Conservation (phyloP, 2,113 vertebrate genomes). For the Nyctereutes procyonoides region DNA sequence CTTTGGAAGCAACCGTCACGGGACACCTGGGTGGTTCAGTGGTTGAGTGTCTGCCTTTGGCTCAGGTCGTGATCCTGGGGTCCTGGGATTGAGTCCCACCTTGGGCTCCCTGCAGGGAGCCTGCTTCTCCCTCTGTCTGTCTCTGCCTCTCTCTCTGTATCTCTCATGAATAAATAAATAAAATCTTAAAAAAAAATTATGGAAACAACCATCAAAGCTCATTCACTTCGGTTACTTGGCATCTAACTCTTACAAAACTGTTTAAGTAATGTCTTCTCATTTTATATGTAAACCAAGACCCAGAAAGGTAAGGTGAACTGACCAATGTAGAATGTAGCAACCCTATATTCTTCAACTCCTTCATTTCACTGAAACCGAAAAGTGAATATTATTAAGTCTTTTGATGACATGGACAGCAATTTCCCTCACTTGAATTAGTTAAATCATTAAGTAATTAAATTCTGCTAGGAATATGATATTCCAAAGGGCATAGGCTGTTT, state of each 20-base stretch:
- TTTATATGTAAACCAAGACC: neutral
- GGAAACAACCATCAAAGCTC: neutral
- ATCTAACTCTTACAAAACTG: neutral
- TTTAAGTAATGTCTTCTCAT: neutral
- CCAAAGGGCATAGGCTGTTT: neutral
- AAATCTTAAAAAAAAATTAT: no score
- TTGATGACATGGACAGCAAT: neutral
- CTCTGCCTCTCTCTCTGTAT: no score
- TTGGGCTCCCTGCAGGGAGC: no score
- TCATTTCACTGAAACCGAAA: neutral
- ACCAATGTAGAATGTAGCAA: neutral
- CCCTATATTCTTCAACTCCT: neutral
- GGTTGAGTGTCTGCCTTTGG: no score
- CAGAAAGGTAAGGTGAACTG: neutral
- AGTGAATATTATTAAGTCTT: neutral
- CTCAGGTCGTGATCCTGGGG: no score
- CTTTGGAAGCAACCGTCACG: neutral
- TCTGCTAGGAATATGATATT: neutral
- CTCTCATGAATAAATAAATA: no score
- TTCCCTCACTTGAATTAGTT: neutral
- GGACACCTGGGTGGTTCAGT: no score
- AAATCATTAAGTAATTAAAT: constrained; percentile 12
- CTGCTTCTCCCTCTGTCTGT: no score
- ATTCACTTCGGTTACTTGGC: neutral
- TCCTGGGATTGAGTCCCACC: no score